Percentiles rank a stretch among this genome's conserved stretches.
Conservation (phyloP, 1,140 invertebrate species). For the Palaemon carinicauda region DNA sequence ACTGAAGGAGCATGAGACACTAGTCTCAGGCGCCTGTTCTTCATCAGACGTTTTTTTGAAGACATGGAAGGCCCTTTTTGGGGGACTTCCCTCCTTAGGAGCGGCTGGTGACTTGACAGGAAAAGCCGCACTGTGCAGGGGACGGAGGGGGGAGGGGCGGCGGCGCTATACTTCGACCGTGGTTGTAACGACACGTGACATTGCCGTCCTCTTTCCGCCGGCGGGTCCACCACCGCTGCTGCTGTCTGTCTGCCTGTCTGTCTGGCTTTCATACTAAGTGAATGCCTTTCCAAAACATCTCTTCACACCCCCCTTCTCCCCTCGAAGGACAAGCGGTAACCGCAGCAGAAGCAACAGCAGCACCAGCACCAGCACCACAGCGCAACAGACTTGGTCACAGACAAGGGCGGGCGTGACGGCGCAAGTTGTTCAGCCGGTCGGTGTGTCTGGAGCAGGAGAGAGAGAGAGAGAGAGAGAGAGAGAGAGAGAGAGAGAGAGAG, state of each 20-base stretch:
- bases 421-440: slow-evolving; percentile 11
- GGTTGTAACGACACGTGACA: no score
- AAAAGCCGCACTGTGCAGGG: no score
- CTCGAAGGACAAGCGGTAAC: neutral
- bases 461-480: slow-evolving; percentile 43
- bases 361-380: neutral
- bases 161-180: no score
- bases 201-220: no score
- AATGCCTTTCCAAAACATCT: no score
- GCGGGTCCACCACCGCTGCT: no score
- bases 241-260: no score
- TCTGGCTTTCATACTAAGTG: no score
- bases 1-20: slow-evolving; percentile 6
- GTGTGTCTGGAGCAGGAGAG: slow-evolving; percentile 6
- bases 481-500: slow-evolving; percentile 24
- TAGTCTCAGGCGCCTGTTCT: neutral
- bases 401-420: no score
- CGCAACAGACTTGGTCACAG: no score
- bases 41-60: neutral
- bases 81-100: neutral
- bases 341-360: slow-evolving; percentile 27
- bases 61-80: neutral
- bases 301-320: neutral
- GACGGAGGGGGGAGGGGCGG: no score
- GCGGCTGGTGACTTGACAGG: no score